phyloP scores from a whole-genome alignment of 2,113 vertebrate genomes.

The Phycodurus eques region DNA sequence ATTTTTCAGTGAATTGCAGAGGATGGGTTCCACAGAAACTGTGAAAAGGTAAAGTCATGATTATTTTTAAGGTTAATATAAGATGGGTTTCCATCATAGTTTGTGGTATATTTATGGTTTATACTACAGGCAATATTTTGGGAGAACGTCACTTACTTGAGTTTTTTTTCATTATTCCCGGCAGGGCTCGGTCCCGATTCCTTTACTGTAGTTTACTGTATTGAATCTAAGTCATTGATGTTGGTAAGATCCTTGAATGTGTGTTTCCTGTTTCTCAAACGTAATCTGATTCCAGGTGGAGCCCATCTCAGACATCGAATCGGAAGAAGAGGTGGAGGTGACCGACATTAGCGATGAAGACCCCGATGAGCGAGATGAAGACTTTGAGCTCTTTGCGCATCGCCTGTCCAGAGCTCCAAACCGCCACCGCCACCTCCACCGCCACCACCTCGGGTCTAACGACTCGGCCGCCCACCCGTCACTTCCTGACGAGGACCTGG shows the following conservation, averaged over 20 bases:
- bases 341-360: conserved; percentile 88
- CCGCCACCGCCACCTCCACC: conserved; percentile 37
- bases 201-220: too few relatives aligned
- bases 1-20: too few relatives aligned
- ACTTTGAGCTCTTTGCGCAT: conserved; percentile 57
- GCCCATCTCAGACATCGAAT: conserved; percentile 89
- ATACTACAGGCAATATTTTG: too few relatives aligned
- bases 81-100: too few relatives aligned
- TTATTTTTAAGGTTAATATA: too few relatives aligned
- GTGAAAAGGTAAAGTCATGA: too few relatives aligned
- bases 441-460: conserved; percentile 32
- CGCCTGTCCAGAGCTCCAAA: conserved; percentile 41
- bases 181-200: too few relatives aligned
- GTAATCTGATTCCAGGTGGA: conserved; percentile 72
- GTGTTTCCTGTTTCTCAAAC: not conserved
- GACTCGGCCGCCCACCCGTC: conserved; percentile 39
- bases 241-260: not conserved
- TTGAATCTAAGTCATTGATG: too few relatives aligned
- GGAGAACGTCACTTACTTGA: too few relatives aligned
- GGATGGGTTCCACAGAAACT: too few relatives aligned
- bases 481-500: conserved; percentile 76
- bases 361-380: conserved; percentile 71
- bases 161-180: too few relatives aligned
- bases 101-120: too few relatives aligned
- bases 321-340: conserved; percentile 85